phyloP scores from a whole-genome alignment of 2,113 vertebrate species.

The Cairina moschata region DNA sequence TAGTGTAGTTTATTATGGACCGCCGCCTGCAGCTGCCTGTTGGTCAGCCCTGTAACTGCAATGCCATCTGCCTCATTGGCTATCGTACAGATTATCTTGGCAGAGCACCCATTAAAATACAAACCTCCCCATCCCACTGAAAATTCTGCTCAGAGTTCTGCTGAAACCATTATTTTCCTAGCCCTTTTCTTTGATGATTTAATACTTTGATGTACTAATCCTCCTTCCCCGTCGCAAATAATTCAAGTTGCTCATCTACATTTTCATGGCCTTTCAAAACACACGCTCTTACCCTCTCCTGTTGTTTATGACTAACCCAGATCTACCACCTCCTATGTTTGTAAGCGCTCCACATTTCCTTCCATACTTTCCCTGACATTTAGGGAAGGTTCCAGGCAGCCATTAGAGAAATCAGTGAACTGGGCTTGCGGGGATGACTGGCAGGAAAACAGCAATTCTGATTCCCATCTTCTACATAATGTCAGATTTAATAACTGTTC shows the following conservation, averaged over 20 bases:
- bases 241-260: not conserved
- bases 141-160: not conserved
- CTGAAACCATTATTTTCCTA: not conserved
- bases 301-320: not conserved
- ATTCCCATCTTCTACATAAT: not conserved
- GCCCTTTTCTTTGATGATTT: not conserved
- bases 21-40: not conserved
- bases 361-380: not conserved
- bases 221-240: not conserved
- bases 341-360: not conserved
- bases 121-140: not conserved
- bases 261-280: not conserved
- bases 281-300: not conserved
- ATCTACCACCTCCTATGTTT: not conserved
- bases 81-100: not conserved
- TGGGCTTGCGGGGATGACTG: not conserved
- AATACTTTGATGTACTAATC: not conserved
- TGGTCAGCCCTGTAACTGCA: not conserved
- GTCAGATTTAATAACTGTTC: not conserved
- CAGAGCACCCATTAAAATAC: not conserved
- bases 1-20: not conserved
- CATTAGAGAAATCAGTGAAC: not conserved
- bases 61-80: not conserved
- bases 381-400: not conserved
- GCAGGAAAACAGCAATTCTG: not conserved